Base-by-base conservation (phyloP, 30 jellyfish, hydroid and myxozoan species). In the Mastigias papua region DNA sequence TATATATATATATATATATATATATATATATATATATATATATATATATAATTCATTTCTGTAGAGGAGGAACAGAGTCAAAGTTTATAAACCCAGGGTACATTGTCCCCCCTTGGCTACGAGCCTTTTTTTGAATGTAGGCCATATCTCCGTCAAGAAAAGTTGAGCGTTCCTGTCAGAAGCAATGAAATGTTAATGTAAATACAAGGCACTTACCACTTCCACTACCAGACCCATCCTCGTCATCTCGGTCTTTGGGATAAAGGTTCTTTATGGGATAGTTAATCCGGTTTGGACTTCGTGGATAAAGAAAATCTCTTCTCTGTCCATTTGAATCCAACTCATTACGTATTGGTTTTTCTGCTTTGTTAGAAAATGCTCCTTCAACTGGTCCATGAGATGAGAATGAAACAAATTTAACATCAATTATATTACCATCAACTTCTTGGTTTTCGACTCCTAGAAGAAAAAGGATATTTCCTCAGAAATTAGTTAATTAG, bases 181-280 rank as follows among this genome's bases (percentile, higher is more conserved):
- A n/a, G n/a, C n/a, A n/a, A n/a, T n/a, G n/a, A n/a, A n/a, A n/a
- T n/a, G n/a, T n/a, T n/a, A n/a, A n/a, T n/a, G n/a, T n/a, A n/a
- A n/a, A n/a, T n/a, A n/a, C n/a, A 37, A 19, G n/a, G 33, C 3
- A 23, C 84, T 16, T 82, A 28, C 69, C 27, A 30, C 58, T 81
- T 1, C 83, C 94, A 73, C 94, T 85, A 4, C 88, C 94, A 0
- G 88, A 71, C 16, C 82, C 94, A 42, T 71, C 67, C 17, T 73
- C 94, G 17, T 73, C 94, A 21, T 85, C 94, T 20, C 81, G 15
- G 60, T 85, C 94, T 54, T 46, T 35, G 19, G 94, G 94, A 34
- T 50, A 77, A n/a, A 85, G 54, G 35, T 73, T 83, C 60, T 85
- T 85, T 4, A 85, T 68, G 23, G 94, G 94, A 67, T 85, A 85